Evolutionary conservation across 92 coral and sea anemone species (phyloP), one percentile per base, ranked within the genome.

Genomic region (Desmophyllum pertusum): DNA sequence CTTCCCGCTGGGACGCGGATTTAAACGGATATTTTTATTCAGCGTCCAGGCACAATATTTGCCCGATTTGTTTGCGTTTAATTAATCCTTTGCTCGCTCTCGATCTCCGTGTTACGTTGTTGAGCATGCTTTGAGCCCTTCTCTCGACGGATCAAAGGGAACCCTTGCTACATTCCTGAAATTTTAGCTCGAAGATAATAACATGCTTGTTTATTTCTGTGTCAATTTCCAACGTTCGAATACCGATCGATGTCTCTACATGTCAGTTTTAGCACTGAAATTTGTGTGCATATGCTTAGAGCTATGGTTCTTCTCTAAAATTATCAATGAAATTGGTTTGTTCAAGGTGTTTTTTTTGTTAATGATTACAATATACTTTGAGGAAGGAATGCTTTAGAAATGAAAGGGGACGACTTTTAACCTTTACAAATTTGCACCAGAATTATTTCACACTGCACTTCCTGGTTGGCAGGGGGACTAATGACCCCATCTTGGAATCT

Each of bases 11-110:
- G 15, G 84, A 13, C n/a, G 36, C n/a, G 71, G 13, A 43, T 64
- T 78, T 19, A 78, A 64, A 41, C 57, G 73, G 73, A 63, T 73
- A 63, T 41, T 80, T 64, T 69, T 51, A 67, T 51, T 25, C 39
- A 18, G 75, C 36, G 76, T 37, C 45, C 55, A 69, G 65, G 84
- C 75, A 30, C 84, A 67, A 80, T 80, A 35, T 67, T 80, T 68
- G 19, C 46, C 1, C 64, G 62, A 14, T 50, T 80, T 80, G 66
- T 80, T 80, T 80, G 84, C 77, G 51, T 48, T 79, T 80, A 21
- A 46, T 69, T 68, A 66, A 50, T 80, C 74, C 50, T 38, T 70
- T 35, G 17, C 11, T 9, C 23, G 53, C 29, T 18, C 29, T 9
- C 23, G 53, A 18, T 18, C 29, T n/a, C 23, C 65, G n/a, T 48